Evolutionary conservation across 2,888 invertebrate genomes (phyloP).

Genomic region (Pocota personata): DNA sequence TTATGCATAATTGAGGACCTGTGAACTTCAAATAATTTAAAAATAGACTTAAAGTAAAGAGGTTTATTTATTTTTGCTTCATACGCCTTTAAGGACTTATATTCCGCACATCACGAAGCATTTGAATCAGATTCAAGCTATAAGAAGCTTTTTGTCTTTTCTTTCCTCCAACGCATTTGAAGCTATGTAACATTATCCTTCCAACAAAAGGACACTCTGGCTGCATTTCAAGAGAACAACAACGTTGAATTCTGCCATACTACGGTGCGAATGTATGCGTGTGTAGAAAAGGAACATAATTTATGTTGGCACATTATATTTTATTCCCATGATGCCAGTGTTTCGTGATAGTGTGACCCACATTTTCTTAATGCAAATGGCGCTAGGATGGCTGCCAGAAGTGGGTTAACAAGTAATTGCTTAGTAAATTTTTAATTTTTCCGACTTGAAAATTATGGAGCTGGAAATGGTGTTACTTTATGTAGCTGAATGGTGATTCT

Average conservation of each 20-base stretch:
- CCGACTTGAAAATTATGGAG: neutral
- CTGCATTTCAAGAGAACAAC: neutral
- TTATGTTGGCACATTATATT: neutral
- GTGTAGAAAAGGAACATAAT: neutral
- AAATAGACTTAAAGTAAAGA: too few relatives aligned
- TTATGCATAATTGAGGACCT: too few relatives aligned
- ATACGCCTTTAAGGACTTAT: too few relatives aligned
- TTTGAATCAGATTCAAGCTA: too few relatives aligned
- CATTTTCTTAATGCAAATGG: neutral
- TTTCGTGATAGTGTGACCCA: neutral
- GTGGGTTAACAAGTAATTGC: neutral
- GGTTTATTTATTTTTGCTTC: too few relatives aligned
- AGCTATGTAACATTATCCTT: neutral
- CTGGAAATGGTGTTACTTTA: too few relatives aligned
- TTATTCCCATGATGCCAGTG: neutral
- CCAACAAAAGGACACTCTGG: slow-evolving; percentile 18
- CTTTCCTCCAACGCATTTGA: neutral
- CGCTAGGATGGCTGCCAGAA: neutral
- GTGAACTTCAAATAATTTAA: too few relatives aligned
- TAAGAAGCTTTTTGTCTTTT: too few relatives aligned
- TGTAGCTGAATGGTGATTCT: neutral
- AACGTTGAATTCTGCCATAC: neutral
- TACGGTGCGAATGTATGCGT: neutral
- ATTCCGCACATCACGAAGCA: too few relatives aligned
- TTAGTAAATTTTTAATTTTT: neutral